These are phyloP conservation scores for Diuraphis noxia DNA, from an alignment of 1,140 invertebrate species.

Conservation along the genomic window DNA sequence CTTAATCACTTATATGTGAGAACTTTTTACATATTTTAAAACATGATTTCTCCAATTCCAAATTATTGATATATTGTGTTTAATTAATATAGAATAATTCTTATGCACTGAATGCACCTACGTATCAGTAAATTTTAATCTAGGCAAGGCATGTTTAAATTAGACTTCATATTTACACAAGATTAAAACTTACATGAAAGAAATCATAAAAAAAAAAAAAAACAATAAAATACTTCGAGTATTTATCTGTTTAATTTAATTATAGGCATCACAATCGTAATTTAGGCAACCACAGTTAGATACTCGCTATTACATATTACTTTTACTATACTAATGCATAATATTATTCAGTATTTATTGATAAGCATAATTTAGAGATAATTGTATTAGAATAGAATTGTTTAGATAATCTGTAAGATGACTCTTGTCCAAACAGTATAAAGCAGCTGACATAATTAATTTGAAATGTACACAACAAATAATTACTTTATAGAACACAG, in stretches of 20 bases:
- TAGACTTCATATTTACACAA: neutral
- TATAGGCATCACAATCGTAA: too few relatives aligned
- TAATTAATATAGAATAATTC: too few relatives aligned
- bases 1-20: too few relatives aligned
- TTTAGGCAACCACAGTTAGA: neutral
- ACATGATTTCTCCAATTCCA: neutral
- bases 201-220: neutral
- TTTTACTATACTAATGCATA: neutral
- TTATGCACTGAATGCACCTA: too few relatives aligned
- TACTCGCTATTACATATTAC: neutral
- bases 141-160: neutral
- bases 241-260: neutral
- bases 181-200: neutral
- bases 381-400: too few relatives aligned
- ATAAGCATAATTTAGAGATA: too few relatives aligned
- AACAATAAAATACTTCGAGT: neutral
- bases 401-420: neutral
- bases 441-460: neutral
- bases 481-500: constrained; percentile 87
- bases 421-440: neutral
- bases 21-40: neutral
- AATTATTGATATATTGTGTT: too few relatives aligned
- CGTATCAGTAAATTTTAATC: neutral
- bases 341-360: too few relatives aligned
- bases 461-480: neutral